Percentiles rank a stretch among this genome's conserved stretches.
phyloP scores from a whole-genome alignment of 2,888 invertebrate genomes.

The Megamerina dolium region DNA sequence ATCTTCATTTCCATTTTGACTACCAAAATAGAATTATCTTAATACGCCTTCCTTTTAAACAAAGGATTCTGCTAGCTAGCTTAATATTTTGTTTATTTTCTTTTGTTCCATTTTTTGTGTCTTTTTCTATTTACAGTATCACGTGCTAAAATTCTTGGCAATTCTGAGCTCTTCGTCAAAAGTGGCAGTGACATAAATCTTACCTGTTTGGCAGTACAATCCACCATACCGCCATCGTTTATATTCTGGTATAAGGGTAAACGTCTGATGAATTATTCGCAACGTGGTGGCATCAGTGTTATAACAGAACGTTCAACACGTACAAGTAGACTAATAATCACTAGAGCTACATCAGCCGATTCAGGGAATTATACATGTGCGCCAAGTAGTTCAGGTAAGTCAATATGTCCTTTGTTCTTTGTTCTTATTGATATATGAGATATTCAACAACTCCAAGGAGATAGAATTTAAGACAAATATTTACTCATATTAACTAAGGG shows the following conservation, averaged over 20 bases:
- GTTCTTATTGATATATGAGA: no score
- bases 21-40: no score
- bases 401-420: no score
- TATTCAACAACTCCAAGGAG: no score
- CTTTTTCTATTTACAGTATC: conserved; percentile 59
- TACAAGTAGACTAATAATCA: conserved; percentile 80
- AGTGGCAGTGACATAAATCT: conserved; percentile 91
- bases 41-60: no score
- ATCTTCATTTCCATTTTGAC: no score
- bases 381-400: conserved; percentile 65
- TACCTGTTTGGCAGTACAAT: conserved; percentile 79
- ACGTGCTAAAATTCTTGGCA: conserved; percentile 82
- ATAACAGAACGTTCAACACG: conserved; percentile 83
- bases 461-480: no score
- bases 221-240: conserved; percentile 62
- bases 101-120: no score
- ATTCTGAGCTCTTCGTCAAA: conserved; percentile 81
- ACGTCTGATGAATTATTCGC: conserved; percentile 80
- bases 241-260: conserved; percentile 84
- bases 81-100: no score
- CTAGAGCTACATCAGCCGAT: conserved; percentile 76
- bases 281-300: conserved; percentile 80
- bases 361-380: conserved; percentile 86
- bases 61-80: no score
- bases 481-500: no score